phyloP scores from a whole-genome alignment of 64 coral and sea anemone species.

The Pachyseris speciosa region DNA sequence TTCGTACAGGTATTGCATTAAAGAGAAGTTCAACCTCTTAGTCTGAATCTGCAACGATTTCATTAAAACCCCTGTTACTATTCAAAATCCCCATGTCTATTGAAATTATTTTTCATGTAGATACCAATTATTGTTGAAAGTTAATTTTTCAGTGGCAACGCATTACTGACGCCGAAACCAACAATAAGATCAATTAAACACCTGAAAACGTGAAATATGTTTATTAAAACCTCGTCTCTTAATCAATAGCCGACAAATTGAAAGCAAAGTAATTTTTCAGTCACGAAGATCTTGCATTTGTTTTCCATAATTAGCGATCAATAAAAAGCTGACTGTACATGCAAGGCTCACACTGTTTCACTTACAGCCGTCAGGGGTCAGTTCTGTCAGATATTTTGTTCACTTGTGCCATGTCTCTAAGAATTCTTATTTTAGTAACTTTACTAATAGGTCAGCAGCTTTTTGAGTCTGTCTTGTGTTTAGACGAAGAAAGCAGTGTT shows the following conservation, averaged over 20 bases:
- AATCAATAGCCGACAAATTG: background rate
- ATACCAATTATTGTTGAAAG: too few species aligned
- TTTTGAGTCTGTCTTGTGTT: background rate
- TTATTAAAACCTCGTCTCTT: too few species aligned
- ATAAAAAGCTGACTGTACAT: background rate
- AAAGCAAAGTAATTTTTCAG: background rate
- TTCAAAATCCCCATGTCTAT: too few species aligned
- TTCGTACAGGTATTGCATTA: too few species aligned
- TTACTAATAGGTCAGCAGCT: background rate
- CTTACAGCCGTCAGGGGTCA: background rate
- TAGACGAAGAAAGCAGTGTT: background rate
- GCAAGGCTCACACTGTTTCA: background rate
- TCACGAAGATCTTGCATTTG: background rate
- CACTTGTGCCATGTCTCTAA: background rate
- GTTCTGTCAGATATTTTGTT: background rate
- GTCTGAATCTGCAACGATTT: too few species aligned
- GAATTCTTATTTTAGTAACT: background rate
- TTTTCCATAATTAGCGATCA: background rate
- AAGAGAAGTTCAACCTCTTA: too few species aligned
- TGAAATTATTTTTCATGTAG: too few species aligned
- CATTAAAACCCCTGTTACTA: too few species aligned
- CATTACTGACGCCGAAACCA: too few species aligned
- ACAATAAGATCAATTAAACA: too few species aligned
- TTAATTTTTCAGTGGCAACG: too few species aligned
- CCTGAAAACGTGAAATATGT: too few species aligned